Conservation (phyloP, 2,888 invertebrate species). For the Druceiella hillmani region DNA sequence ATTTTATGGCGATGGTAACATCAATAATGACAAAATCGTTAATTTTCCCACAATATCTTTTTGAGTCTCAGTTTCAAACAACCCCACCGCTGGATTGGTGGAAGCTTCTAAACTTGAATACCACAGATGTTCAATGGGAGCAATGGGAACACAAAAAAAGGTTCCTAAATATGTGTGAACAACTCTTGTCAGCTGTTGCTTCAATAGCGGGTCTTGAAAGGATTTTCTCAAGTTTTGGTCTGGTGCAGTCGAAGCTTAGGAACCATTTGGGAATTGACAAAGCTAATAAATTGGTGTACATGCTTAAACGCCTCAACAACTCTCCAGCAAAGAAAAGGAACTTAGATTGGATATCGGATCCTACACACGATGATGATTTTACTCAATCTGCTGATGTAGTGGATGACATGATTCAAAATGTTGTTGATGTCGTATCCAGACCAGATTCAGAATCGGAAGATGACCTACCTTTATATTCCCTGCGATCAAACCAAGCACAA, state of each 20-base stretch:
- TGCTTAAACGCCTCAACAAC: slow-evolving; percentile 3
- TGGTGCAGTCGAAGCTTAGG: slow-evolving; percentile 7
- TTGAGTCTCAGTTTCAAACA: slow-evolving; percentile 7
- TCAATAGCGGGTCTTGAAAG: slow-evolving; percentile 9
- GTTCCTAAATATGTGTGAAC: slow-evolving; percentile 4
- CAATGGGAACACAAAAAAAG: slow-evolving; percentile 6
- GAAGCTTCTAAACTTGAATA: slow-evolving; percentile 6
- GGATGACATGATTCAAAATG: neutral
- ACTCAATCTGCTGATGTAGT: slow-evolving; percentile 6
- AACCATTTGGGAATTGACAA: slow-evolving; percentile 4
- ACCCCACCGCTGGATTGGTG: slow-evolving; percentile 8
- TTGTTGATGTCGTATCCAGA: neutral
- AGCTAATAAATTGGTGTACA: neutral
- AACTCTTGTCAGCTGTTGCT: slow-evolving; percentile 8
- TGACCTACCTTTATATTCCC: slow-evolving; percentile 3
- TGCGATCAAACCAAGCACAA: too few relatives aligned
- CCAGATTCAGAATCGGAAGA: slow-evolving; percentile 6
- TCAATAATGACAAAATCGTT: slow-evolving; percentile 7
- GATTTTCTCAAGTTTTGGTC: slow-evolving; percentile 7
- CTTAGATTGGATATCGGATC: slow-evolving; percentile 6
- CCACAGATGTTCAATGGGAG: slow-evolving; percentile 3
- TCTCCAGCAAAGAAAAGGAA: slow-evolving; percentile 6
- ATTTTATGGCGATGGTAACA: slow-evolving; percentile 7
- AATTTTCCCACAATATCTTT: slow-evolving; percentile 9
- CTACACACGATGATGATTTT: neutral